Conservation (phyloP, 2,888 invertebrate genomes). For the Diachrysia chrysitis region DNA sequence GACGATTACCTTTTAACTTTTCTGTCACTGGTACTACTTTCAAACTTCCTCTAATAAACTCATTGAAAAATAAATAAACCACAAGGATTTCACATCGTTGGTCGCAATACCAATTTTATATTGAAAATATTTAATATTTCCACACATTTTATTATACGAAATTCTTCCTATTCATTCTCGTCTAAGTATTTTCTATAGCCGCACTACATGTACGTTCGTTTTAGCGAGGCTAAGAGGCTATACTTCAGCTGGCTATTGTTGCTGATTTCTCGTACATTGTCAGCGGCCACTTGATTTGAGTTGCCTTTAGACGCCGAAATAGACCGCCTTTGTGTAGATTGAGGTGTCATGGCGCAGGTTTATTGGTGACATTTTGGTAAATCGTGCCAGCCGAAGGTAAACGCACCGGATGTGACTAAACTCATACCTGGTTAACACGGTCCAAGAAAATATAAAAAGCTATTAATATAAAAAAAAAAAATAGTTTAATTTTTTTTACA, state of each 20-base stretch:
- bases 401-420: slow-evolving; percentile 3
- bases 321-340: slow-evolving; percentile 51
- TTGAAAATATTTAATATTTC: slow-evolving; percentile 4
- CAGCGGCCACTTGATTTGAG: slow-evolving; percentile 59
- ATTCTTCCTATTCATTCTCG: not conserved
- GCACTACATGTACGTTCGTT: slow-evolving; percentile 24
- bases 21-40: too few relatives aligned
- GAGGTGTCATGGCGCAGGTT: slow-evolving; percentile 46
- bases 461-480: not conserved
- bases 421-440: too few relatives aligned
- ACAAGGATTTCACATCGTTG: not conserved
- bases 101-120: not conserved
- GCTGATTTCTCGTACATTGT: slow-evolving; percentile 63
- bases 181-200: slow-evolving; percentile 19
- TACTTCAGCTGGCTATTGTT: slow-evolving; percentile 60
- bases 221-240: slow-evolving; percentile 47
- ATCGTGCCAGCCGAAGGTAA: not conserved
- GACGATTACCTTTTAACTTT: too few relatives aligned
- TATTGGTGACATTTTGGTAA: slow-evolving; percentile 46
- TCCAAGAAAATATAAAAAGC: too few relatives aligned
- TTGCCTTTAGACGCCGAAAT: slow-evolving; percentile 55
- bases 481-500: too few relatives aligned
- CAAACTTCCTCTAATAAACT: too few relatives aligned
- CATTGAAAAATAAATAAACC: not conserved
- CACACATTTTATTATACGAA: slow-evolving; percentile 1